Base-by-base conservation (phyloP, 2,888 invertebrate species). In the Zaprionus bogoriensis region DNA sequence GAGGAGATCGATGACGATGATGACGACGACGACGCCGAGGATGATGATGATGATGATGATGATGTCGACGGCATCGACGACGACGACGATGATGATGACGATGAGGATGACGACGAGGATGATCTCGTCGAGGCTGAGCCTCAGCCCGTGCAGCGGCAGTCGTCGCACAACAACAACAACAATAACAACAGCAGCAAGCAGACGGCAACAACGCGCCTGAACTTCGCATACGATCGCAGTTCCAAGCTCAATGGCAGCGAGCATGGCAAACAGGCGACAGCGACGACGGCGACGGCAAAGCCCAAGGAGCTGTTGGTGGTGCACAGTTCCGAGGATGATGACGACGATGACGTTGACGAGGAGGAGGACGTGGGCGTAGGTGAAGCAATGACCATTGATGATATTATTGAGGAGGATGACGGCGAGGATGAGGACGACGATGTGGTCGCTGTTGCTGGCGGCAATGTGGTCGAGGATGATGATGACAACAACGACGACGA, bases 381-480 rank as follows among this genome's bases (percentile, higher is more conserved):
- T 10, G 69, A 72, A 25, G 20, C 57, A 4, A 62, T 78, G 59
- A 67, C 53, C 39, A 78, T 78, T 45, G 78, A 83, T 47, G 78
- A 78, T 63, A 78, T 78, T 62, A 78, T 83, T 47, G 83, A 77
- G 9, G 77, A 75, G 38, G 66, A 67, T 41, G 70, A 67, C 64
- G 80, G 81, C 14, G 75, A 64, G 23, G 74, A 73, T 48, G 74
- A 61, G 12, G 73, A 47, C 2, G 65, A 53, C n/a, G 74, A 58
- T 76, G 51, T 62, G 41, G 44, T 17, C 25, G 14, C 45, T 28
- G 76, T 73, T 30, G 59, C 62, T 2, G 72, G 52, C 2, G 65
- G 65, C 3, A 60, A 54, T 1, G 62, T 28, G 19, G 77, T 70
- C 10, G 75, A 70, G 27, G 59, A 53, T 46, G 77, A 74, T 20